Evolutionary conservation across 1,140 invertebrate species (phyloP).

Genomic region (Helicoverpa zea): DNA sequence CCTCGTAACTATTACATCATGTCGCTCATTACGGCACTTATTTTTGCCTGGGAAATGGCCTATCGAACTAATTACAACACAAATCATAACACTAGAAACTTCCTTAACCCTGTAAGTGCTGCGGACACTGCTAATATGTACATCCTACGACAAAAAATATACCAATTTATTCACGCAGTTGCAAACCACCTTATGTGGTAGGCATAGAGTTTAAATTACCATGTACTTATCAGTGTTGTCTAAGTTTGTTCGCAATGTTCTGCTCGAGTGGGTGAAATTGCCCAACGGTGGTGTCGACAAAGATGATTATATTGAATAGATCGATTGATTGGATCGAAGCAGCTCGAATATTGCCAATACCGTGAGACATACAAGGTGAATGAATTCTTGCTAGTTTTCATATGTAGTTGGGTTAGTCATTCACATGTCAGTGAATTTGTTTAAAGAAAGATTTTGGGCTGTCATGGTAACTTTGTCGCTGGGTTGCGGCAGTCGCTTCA

Average conservation of each 20-base stretch:
- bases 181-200: neutral
- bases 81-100: constrained; percentile 32
- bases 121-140: neutral
- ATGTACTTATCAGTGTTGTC: neutral
- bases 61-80: neutral
- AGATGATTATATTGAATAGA: constrained; percentile 9
- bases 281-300: constrained; percentile 24
- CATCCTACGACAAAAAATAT: constrained; percentile 9
- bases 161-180: neutral
- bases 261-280: constrained; percentile 5
- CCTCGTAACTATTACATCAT: neutral
- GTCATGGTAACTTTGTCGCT: too few species aligned
- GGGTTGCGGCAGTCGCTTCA: too few species aligned
- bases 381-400: too few species aligned
- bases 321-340: constrained; percentile 11
- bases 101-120: neutral
- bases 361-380: neutral
- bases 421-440: too few species aligned
- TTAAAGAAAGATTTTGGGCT: too few species aligned
- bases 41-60: neutral
- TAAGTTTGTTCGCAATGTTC: constrained; percentile 5
- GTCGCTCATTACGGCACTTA: neutral
- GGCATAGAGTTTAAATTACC: neutral
- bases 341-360: neutral
- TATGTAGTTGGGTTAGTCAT: too few species aligned